Conservation (phyloP, 2,888 invertebrate genomes). For the Cheilosia impressa region DNA sequence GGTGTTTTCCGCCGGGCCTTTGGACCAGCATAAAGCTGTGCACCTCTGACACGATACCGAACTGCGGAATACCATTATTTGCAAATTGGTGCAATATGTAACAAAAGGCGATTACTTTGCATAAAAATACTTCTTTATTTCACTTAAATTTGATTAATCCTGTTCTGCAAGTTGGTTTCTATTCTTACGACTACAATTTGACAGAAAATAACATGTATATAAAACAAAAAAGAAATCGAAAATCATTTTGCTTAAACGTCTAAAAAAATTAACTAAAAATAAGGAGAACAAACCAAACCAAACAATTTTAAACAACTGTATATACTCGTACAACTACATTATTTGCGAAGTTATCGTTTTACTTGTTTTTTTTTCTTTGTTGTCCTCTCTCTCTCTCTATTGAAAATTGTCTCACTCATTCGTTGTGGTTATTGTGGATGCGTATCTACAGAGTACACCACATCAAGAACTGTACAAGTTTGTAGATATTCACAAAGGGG, state of each 20-base stretch:
- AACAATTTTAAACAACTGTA: slow-evolving; percentile 16
- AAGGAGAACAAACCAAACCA: slow-evolving; percentile 5
- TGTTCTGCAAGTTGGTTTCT: slow-evolving; percentile 30
- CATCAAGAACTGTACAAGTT: slow-evolving; percentile 85
- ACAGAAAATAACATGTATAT: slow-evolving; percentile 7
- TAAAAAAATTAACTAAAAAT: slow-evolving; percentile 38
- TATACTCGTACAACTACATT: slow-evolving; percentile 2
- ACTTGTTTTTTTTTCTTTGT: background rate
- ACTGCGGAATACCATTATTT: too few relatives aligned
- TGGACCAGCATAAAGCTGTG: too few relatives aligned
- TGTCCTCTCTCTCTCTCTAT: slow-evolving; percentile 19
- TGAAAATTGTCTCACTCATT: slow-evolving; percentile 38
- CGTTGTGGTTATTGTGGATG: slow-evolving; percentile 28
- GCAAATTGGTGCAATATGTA: too few relatives aligned
- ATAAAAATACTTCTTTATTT: slow-evolving; percentile 64
- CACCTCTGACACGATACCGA: too few relatives aligned
- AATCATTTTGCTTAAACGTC: slow-evolving; percentile 21
- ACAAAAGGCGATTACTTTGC: slow-evolving; percentile 2
- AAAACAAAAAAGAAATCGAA: slow-evolving; percentile 7
- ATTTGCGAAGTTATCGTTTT: slow-evolving; percentile 45
- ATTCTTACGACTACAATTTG: slow-evolving; percentile 47
- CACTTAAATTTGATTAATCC: slow-evolving; percentile 35
- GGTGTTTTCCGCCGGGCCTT: too few relatives aligned
- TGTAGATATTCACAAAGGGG: slow-evolving; percentile 85
- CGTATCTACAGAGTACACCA: slow-evolving; percentile 86